Evolutionary conservation across 2,797 vertebrate species (phyloP).

Genomic region (Mionectes olivaceus): DNA sequence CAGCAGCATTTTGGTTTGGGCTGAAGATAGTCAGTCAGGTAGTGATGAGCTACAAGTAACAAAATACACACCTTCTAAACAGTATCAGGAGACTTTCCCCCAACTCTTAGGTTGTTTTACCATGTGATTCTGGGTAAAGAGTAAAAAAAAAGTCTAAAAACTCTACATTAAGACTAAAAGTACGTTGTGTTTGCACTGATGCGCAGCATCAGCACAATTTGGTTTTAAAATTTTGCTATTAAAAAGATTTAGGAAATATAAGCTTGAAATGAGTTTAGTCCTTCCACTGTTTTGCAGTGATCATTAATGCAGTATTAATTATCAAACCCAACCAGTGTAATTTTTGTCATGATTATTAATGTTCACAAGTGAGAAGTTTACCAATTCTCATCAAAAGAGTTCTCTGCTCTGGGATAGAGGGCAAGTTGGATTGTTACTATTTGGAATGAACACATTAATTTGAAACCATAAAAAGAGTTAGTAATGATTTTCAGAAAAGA

Average conservation of each 20-base stretch:
- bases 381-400: not conserved
- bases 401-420: not conserved
- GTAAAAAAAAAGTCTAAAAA: not conserved
- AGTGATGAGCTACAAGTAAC: not conserved
- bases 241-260: not conserved
- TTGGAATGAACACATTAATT: not conserved
- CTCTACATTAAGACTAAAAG: not conserved
- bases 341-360: not conserved
- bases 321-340: not conserved
- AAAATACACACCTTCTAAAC: not conserved
- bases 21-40: not conserved
- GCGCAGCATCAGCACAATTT: not conserved
- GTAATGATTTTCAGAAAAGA: conserved; percentile 1
- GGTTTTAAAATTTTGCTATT: not conserved
- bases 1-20: not conserved
- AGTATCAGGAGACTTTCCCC: not conserved
- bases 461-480: not conserved
- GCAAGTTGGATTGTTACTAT: not conserved
- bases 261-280: not conserved
- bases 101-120: not conserved
- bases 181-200: not conserved
- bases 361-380: not conserved
- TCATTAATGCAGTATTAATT: not conserved
- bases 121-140: not conserved
- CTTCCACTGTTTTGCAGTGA: not conserved